Evolutionary conservation across 2,797 vertebrate genomes (phyloP).

Genomic region (Typhlichthys eigenmanni): DNA sequence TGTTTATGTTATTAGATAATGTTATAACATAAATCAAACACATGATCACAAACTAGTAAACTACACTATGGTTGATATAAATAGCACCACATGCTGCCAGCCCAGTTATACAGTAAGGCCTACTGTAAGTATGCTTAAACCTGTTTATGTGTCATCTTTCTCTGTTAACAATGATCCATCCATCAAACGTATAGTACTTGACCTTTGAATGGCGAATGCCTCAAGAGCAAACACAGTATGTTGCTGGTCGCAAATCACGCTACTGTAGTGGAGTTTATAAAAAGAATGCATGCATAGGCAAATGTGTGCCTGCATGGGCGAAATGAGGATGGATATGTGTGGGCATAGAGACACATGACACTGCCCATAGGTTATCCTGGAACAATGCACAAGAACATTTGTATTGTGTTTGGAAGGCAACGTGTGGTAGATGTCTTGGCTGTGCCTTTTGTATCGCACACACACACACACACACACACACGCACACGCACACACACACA

Average conservation of each 20-base stretch:
- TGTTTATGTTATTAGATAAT: too few relatives aligned
- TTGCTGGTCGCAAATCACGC: constrained; percentile 38
- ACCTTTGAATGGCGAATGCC: neutral
- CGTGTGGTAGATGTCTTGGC: constrained; percentile 57
- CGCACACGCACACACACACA: constrained; percentile 20
- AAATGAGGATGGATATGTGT: constrained; percentile 59
- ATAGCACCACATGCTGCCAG: neutral
- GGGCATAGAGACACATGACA: constrained; percentile 25
- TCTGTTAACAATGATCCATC: constrained; percentile 19
- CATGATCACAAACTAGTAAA: neutral
- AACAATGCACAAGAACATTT: constrained; percentile 35
- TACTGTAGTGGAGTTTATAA: constrained; percentile 29
- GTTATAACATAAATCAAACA: too few relatives aligned
- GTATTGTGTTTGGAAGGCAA: constrained; percentile 38
- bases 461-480: too few relatives aligned
- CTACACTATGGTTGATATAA: too few relatives aligned
- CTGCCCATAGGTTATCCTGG: constrained; percentile 28
- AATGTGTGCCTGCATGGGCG: constrained; percentile 52
- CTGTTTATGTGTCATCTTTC: neutral
- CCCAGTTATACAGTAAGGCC: too few relatives aligned
- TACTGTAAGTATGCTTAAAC: too few relatives aligned
- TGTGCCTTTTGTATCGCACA: constrained; percentile 23
- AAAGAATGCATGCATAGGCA: constrained; percentile 34
- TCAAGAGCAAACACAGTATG: constrained; percentile 2
- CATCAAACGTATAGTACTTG: constrained; percentile 5